A percentile compares a stretch with the other conserved stretches of the same genome.
Evolutionary conservation across 2,797 vertebrate genomes (phyloP).

Genomic region (Scolopax bukidnonensis): DNA sequence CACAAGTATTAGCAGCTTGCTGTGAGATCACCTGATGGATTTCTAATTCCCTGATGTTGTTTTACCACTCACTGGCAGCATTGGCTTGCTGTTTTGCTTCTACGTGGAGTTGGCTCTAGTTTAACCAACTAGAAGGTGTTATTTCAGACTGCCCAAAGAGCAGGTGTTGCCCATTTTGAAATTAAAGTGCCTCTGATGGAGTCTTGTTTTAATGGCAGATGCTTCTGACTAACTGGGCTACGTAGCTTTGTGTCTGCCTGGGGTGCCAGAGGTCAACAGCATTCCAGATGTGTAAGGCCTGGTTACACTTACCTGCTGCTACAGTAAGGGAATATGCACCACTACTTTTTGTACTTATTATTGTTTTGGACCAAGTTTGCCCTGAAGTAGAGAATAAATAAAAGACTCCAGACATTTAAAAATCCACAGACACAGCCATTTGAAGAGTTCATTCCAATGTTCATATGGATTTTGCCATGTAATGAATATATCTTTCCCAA

Average conservation of each 20-base stretch:
- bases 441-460: neutral
- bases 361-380: neutral
- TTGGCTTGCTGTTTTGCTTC: neutral
- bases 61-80: neutral
- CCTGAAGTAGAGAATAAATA: neutral
- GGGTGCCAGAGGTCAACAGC: neutral
- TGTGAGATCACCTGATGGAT: neutral
- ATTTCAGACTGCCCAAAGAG: neutral
- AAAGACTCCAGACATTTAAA: neutral
- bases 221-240: neutral
- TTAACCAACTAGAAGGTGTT: neutral
- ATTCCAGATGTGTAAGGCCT: neutral
- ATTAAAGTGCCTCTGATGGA: neutral
- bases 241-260: neutral
- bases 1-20: constrained; percentile 2
- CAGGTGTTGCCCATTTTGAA: neutral
- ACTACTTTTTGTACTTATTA: neutral
- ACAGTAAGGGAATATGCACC: neutral
- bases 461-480: neutral
- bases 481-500: neutral
- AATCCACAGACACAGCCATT: neutral
- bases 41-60: neutral
- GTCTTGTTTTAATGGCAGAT: neutral
- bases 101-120: neutral
- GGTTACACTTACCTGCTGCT: neutral